phyloP scores from a whole-genome alignment of 2,113 vertebrate species.

The Fulmarus glacialis region DNA sequence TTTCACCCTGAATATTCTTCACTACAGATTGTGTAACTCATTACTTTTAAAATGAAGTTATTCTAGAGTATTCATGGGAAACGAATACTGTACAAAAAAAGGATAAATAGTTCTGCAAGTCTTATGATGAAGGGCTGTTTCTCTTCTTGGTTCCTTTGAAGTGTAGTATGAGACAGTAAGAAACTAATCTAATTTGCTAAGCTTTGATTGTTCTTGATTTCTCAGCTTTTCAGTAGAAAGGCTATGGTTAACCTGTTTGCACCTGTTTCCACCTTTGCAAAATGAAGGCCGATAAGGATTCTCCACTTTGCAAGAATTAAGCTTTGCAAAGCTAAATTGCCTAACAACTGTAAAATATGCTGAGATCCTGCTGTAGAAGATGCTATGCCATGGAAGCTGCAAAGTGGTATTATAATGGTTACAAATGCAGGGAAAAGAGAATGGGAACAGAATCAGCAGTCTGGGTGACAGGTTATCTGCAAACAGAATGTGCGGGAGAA shows the following conservation, averaged over 20 bases:
- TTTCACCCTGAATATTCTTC: not conserved
- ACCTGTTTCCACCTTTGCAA: not conserved
- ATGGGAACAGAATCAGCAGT: not conserved
- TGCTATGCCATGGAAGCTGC: not conserved
- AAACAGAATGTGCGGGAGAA: not conserved
- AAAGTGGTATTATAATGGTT: not conserved
- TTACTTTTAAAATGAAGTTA: not conserved
- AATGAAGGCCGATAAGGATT: not conserved
- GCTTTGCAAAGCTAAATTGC: not conserved
- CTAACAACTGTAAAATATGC: not conserved
- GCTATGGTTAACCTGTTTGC: not conserved
- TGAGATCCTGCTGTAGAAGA: not conserved
- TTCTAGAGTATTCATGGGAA: not conserved
- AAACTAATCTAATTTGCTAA: not conserved
- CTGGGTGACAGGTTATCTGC: not conserved
- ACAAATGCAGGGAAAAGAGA: not conserved
- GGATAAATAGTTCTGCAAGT: not conserved
- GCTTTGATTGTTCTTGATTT: not conserved
- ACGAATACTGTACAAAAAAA: not conserved
- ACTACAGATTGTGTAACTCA: not conserved
- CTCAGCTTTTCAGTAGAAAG: not conserved
- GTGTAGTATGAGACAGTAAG: fast-evolving
- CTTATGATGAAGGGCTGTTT: not conserved
- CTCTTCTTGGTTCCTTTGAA: not conserved
- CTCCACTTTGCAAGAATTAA: not conserved